Percentiles rank a stretch among this genome's conserved stretches.
Conservation (phyloP, 2,797 vertebrate genomes). For the Tachyglossus aculeatus region DNA sequence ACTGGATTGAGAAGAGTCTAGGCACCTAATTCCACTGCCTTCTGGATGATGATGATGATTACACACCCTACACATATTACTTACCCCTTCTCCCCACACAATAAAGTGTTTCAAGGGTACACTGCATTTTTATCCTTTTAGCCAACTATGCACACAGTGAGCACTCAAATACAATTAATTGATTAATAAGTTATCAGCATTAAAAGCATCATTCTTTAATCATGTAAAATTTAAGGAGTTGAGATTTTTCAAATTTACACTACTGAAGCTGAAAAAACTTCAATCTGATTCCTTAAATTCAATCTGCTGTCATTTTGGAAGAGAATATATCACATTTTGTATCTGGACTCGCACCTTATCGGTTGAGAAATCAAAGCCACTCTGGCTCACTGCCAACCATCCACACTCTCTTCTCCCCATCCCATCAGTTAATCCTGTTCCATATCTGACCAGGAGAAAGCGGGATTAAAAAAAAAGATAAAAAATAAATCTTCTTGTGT, state of each 20-base stretch:
- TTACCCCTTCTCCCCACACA: too few species aligned
- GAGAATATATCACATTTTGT: neutral
- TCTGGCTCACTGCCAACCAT: neutral
- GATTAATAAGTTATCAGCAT: neutral
- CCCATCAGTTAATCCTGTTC: neutral
- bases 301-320: neutral
- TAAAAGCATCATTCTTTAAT: constrained; percentile 21
- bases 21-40: neutral
- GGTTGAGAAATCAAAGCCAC: constrained; percentile 5
- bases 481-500: neutral
- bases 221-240: neutral
- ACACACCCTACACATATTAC: too few species aligned
- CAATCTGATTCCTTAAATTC: neutral
- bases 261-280: constrained; percentile 11
- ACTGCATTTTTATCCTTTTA: constrained; percentile 14
- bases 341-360: neutral
- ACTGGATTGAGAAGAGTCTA: too few species aligned
- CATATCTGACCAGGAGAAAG: neutral
- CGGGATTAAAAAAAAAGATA: neutral
- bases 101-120: constrained; percentile 9
- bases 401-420: neutral
- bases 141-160: too few species aligned
- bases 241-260: neutral
- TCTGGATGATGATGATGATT: neutral
- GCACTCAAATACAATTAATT: neutral